Percentiles rank a stretch among this genome's conserved stretches.
Evolutionary conservation across 2,797 vertebrate species (phyloP).

Genomic region (Emydoidea blandingii): DNA sequence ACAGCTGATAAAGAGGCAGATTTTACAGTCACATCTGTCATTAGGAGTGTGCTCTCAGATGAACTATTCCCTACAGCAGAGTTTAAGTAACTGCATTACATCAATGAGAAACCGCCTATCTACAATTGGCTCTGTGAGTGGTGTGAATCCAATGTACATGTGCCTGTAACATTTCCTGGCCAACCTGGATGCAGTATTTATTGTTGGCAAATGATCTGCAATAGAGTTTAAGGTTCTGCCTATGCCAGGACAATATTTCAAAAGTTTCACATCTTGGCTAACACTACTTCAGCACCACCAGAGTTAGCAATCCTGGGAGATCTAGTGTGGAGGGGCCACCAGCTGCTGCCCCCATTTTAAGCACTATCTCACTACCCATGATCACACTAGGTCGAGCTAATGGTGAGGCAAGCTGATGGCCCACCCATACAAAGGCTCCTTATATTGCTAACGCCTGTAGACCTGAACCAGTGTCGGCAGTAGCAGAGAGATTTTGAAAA

Average conservation of each 20-base stretch:
- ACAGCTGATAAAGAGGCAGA: constrained; percentile 14
- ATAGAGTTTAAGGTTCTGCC: constrained; percentile 4
- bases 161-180: neutral
- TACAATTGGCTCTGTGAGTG: neutral
- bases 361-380: neutral
- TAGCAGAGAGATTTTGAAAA: neutral
- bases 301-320: neutral
- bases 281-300: neutral
- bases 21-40: constrained; percentile 63
- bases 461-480: neutral
- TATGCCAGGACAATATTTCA: neutral
- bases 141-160: constrained; percentile 24
- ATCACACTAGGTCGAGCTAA: neutral
- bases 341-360: neutral
- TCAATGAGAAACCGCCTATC: constrained; percentile 55
- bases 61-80: constrained; percentile 36
- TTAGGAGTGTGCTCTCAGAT: constrained; percentile 41
- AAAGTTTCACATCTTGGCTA: neutral
- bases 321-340: neutral
- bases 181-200: constrained; percentile 10
- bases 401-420: neutral
- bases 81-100: constrained; percentile 56
- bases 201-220: neutral
- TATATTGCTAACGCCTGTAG: neutral
- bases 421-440: neutral